Evolutionary conservation across 2,888 invertebrate genomes (phyloP).

Genomic region (Philereme vetulata): DNA sequence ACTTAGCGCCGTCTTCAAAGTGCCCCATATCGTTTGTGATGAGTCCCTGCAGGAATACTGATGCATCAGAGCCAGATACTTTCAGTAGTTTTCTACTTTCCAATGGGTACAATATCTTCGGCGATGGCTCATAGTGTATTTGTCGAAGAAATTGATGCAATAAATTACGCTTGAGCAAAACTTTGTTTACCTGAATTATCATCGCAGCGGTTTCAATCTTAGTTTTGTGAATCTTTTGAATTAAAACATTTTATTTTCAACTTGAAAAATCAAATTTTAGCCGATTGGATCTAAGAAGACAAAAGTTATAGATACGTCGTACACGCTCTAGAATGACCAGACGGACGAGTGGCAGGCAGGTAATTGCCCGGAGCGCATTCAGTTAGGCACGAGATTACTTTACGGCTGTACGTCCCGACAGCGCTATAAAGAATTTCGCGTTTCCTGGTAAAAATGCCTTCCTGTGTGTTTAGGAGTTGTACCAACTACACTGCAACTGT

Average conservation of each 20-base stretch:
- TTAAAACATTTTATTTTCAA: background rate
- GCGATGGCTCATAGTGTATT: conserved; percentile 42
- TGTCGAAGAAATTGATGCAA: conserved; percentile 48
- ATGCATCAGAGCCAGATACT: conserved; percentile 63
- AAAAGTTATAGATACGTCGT: no score
- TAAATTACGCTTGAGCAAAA: conserved; percentile 50
- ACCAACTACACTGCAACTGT: no score
- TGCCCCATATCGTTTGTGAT: conserved; percentile 96
- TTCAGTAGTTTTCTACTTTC: conserved; percentile 62
- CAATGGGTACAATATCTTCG: conserved; percentile 62
- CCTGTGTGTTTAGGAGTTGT: no score
- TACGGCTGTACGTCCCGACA: no score
- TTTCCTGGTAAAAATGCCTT: no score
- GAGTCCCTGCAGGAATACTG: conserved; percentile 93
- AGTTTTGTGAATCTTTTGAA: background rate
- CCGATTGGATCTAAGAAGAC: no score
- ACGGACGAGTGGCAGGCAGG: no score
- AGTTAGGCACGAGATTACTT: no score
- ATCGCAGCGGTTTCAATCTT: conserved; percentile 41
- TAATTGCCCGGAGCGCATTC: no score
- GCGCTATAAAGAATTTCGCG: no score
- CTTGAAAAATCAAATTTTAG: no score
- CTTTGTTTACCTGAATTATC: conserved; percentile 69
- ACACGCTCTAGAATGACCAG: no score
- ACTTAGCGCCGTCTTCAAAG: conserved; percentile 84